Percentiles rank a stretch among this genome's conserved stretches.
These are phyloP conservation scores for Scalopus aquaticus DNA, from an alignment of 2,113 vertebrate species.

Conservation along the genomic window DNA sequence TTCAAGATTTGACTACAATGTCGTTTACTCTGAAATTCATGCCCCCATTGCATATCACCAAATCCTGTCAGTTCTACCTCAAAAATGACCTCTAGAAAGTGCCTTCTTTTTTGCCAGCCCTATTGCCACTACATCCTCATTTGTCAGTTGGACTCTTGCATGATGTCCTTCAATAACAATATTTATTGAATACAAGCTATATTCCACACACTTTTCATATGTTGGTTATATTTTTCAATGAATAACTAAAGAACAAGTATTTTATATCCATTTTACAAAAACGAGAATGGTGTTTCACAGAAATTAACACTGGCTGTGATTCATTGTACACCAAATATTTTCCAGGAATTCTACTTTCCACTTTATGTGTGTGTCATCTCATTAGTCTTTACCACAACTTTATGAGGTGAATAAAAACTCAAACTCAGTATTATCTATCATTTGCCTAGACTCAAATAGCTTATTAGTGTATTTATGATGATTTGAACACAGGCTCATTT, in stretches of 20 bases:
- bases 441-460: neutral
- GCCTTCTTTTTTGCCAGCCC: neutral
- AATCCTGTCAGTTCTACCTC: neutral
- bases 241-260: neutral
- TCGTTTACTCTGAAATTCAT: neutral
- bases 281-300: neutral
- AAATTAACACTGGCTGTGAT: neutral
- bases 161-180: neutral
- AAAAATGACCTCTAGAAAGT: neutral
- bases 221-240: neutral
- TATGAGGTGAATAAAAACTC: neutral
- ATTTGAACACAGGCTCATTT: neutral
- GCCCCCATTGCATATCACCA: neutral
- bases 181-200: neutral
- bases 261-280: neutral
- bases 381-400: neutral
- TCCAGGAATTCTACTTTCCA: neutral
- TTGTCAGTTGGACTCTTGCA: neutral
- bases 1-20: neutral
- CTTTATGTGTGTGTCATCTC: neutral
- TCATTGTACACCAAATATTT: neutral
- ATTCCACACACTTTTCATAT: neutral
- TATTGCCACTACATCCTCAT: neutral
- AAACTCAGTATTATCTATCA: neutral
- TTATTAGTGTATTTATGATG: neutral